These are phyloP conservation scores for Trichonephila clavipes DNA, from an alignment of 1,140 invertebrate genomes.

Conservation along the genomic window DNA sequence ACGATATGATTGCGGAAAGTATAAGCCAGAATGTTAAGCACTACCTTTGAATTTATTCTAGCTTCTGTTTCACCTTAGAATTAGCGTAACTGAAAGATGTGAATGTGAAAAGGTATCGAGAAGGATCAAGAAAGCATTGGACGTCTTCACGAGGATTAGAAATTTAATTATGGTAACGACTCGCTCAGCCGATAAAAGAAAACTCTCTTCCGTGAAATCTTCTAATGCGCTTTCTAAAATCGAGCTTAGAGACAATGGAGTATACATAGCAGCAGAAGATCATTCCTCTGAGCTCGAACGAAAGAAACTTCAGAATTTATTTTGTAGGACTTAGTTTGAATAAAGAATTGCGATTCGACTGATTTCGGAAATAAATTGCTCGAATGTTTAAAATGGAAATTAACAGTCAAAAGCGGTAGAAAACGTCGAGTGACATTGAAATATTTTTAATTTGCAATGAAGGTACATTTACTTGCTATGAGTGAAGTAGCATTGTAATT, in stretches of 20 bases:
- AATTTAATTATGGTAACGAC: constrained; percentile 34
- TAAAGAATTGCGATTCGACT: neutral
- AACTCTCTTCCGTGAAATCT: neutral
- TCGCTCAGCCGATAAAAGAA: neutral
- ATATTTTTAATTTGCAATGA: neutral
- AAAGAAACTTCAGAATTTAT: neutral
- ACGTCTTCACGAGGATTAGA: constrained; percentile 12
- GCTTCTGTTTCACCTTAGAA: neutral
- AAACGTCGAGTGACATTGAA: no score
- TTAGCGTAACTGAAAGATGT: neutral
- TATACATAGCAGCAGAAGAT: neutral
- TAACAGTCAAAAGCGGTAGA: neutral
- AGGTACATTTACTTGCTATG: neutral
- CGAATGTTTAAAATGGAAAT: neutral
- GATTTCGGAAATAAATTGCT: neutral
- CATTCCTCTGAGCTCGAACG: neutral
- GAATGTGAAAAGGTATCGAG: neutral
- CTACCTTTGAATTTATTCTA: neutral
- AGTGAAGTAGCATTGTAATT: neutral
- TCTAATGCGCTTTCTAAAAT: constrained; percentile 12
- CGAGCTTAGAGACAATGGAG: neutral
- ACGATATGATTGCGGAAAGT: neutral
- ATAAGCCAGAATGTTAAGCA: neutral
- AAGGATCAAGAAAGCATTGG: neutral
- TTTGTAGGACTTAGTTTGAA: neutral